Evolutionary conservation across 2,888 invertebrate species (phyloP).

Genomic region (Acrocyrtus sp.): DNA sequence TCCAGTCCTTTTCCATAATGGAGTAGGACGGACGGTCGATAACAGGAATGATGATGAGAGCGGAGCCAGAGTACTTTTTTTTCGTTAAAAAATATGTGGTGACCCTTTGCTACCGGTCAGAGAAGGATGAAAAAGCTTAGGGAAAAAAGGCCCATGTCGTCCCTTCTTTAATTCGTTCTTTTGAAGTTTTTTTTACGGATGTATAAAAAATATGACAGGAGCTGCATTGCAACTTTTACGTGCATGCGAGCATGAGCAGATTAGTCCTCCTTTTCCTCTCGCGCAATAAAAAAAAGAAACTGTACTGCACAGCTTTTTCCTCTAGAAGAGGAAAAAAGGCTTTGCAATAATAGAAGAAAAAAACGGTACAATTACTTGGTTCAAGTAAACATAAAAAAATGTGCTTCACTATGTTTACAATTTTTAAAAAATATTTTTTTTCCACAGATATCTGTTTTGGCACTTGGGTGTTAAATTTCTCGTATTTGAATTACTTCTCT

Average conservation of each 20-base stretch:
- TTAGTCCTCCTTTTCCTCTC: too few species aligned
- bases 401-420: not conserved
- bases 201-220: not conserved
- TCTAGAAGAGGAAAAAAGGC: not conserved
- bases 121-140: not conserved
- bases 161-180: not conserved
- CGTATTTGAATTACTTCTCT: too few species aligned
- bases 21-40: too few species aligned
- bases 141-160: not conserved
- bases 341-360: not conserved
- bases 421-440: not conserved
- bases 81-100: constrained; percentile 21
- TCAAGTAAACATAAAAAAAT: not conserved
- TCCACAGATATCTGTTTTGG: constrained; percentile 13
- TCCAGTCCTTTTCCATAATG: too few species aligned
- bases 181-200: not conserved
- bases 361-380: not conserved
- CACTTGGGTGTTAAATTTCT: constrained; percentile 42
- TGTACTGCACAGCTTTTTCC: not conserved
- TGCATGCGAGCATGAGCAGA: not conserved
- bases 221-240: not conserved
- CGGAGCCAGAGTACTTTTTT: not conserved
- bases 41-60: not conserved
- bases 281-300: not conserved
- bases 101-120: constrained; percentile 42